Base-by-base conservation (phyloP, 2,888 invertebrate genomes). In the Sarcophaga carnaria region DNA sequence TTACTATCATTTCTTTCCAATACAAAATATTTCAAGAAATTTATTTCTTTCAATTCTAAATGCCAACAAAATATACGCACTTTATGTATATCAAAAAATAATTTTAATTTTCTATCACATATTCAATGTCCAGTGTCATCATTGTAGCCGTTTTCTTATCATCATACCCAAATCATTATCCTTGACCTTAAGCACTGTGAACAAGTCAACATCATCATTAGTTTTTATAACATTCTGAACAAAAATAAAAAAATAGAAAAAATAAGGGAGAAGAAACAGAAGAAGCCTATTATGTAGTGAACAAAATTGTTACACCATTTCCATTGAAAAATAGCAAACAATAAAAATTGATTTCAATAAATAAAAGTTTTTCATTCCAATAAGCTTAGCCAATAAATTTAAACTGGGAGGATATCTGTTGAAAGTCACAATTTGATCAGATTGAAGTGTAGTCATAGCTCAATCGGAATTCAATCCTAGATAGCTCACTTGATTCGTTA, bases 201-300 rank as follows among this genome's bases (percentile, higher is more conserved):
- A 83, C 76, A 78, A 80, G 77, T 86, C 86, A 86, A 83, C 86
- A 86, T 83, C 77, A 86, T 83, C 74, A 80, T 77, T 71, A 59
- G 74, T 79, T 54, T 75, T 47, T 12, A 54, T 49, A 60, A 45
- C 59, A 54, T 37, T 45, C 59, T 63, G 17, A 27, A 72, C 49
- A 67, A 45, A 66, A 22, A 20, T 14, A 62, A 71, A 74, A 59
- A 20, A 74, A 62, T 20, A 69, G 20, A 12, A 70, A 49, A 74
- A 60, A 47, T 12, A 12, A 14, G 54, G 54, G 54, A 17, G 4
- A 54, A 47, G 60, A 78, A 66, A 62, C 74, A 37, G 22, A 76
- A 80, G 77, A 76, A 80, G 77, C 80, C 86, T 80, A 78, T 83
- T 86, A 86, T 81, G 78, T 83, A 75, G 63, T 59, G 76, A 84